Evolutionary conservation across 2,888 invertebrate species (phyloP).

Genomic region (Conomelus anceps): DNA sequence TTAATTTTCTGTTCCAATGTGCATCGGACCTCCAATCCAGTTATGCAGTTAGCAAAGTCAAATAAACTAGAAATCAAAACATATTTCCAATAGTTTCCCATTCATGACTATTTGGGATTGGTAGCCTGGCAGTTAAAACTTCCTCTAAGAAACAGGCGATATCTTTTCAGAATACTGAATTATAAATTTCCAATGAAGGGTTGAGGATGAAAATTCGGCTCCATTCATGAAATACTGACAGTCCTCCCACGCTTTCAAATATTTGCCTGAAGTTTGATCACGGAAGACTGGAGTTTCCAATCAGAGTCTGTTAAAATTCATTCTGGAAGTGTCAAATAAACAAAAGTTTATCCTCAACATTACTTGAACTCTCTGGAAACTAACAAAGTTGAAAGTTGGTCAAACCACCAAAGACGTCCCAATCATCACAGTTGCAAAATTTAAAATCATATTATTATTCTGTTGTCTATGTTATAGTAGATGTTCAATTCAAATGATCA

Average conservation of each 20-base stretch:
- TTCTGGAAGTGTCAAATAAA: background rate
- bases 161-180: background rate
- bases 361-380: background rate
- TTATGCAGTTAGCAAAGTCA: background rate
- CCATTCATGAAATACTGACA: background rate
- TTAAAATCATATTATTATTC: too few relatives aligned
- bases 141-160: background rate
- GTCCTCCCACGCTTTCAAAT: background rate
- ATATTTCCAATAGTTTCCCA: background rate
- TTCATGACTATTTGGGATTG: background rate
- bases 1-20: too few relatives aligned
- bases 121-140: background rate
- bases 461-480: too few relatives aligned
- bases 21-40: too few relatives aligned
- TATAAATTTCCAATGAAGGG: background rate
- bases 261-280: background rate
- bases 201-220: background rate
- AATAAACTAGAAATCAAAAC: too few relatives aligned
- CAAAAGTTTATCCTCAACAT: background rate
- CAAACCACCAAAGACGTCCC: background rate
- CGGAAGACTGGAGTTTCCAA: background rate
- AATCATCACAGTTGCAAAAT: too few relatives aligned
- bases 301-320: background rate
- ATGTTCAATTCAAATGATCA: too few relatives aligned
- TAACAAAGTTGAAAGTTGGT: background rate